A percentile compares a stretch with the other conserved stretches of the same genome.
These are phyloP conservation scores for Hedya salicella DNA, from an alignment of 2,888 invertebrate genomes.

Conservation along the genomic window DNA sequence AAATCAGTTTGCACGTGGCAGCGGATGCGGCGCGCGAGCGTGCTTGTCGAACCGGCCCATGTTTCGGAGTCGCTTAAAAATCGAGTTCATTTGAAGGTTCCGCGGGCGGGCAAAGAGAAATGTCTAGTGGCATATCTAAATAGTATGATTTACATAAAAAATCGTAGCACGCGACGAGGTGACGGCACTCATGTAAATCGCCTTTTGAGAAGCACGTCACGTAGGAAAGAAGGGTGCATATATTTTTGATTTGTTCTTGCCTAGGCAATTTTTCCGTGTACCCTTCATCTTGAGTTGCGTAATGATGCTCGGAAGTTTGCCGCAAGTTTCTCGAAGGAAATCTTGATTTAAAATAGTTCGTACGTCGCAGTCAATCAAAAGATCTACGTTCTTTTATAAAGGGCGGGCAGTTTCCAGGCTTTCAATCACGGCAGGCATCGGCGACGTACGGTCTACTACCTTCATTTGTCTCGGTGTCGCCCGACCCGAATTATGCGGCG, in stretches of 20 bases:
- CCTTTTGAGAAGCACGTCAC: constrained; percentile 75
- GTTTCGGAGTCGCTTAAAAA: constrained; percentile 61
- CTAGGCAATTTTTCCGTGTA: constrained; percentile 74
- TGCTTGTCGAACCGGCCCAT: constrained; percentile 36
- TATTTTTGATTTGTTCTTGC: constrained; percentile 84
- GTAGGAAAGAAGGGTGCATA: constrained; percentile 82
- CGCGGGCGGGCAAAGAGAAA: constrained; percentile 63
- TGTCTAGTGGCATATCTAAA: constrained; percentile 78
- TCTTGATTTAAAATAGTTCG: constrained; percentile 40
- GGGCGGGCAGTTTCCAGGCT: constrained; percentile 56
- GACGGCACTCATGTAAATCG: constrained; percentile 76
- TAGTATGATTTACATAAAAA: constrained; percentile 84
- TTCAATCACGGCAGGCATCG: constrained; percentile 55
- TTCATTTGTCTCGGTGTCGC: constrained; percentile 67
- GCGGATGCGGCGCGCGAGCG: constrained; percentile 15
- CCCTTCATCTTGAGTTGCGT: constrained; percentile 60
- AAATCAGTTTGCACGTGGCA: constrained; percentile 9
- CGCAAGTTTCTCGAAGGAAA: constrained; percentile 25
- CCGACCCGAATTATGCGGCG: constrained; percentile 64
- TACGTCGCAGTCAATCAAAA: constrained; percentile 43
- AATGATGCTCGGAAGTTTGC: constrained; percentile 47
- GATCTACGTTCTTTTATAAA: constrained; percentile 52
- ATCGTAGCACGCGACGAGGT: constrained; percentile 79
- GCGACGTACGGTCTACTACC: constrained; percentile 55
- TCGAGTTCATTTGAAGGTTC: constrained; percentile 61